Evolutionary conservation across 2,113 vertebrate genomes (phyloP).

Genomic region (Oxygymnocypris stewartii): DNA sequence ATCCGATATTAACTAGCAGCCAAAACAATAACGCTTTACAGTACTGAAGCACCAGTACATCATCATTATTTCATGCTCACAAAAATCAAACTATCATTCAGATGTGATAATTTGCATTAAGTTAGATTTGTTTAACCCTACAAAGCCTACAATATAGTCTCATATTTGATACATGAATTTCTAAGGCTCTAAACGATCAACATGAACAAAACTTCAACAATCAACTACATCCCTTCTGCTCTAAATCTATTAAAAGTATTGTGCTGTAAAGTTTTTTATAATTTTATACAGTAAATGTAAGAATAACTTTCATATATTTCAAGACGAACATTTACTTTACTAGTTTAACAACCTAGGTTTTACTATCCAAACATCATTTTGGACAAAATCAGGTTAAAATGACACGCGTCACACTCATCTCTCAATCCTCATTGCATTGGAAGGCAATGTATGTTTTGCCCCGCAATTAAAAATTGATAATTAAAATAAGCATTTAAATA

Average conservation of each 20-base stretch:
- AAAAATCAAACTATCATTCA: neutral
- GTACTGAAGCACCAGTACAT: neutral
- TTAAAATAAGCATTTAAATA: neutral
- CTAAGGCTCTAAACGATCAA: neutral
- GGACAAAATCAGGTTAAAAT: neutral
- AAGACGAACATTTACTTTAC: neutral
- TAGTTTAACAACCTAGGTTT: neutral
- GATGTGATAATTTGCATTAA: neutral
- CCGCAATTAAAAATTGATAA: neutral
- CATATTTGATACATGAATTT: neutral
- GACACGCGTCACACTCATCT: neutral
- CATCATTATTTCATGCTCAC: neutral
- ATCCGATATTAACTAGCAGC: constrained; percentile 10
- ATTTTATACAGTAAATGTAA: neutral
- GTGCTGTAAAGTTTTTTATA: neutral
- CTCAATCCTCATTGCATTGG: neutral
- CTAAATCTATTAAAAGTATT: no score
- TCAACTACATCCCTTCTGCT: neutral
- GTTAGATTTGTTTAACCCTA: neutral
- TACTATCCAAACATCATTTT: neutral
- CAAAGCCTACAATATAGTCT: neutral
- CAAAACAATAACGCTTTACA: neutral
- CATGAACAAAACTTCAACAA: neutral
- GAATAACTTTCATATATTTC: neutral
- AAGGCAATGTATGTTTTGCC: neutral